Evolutionary conservation across 2,797 vertebrate species (phyloP).

Genomic region (Gymnoscopelus braueri): DNA sequence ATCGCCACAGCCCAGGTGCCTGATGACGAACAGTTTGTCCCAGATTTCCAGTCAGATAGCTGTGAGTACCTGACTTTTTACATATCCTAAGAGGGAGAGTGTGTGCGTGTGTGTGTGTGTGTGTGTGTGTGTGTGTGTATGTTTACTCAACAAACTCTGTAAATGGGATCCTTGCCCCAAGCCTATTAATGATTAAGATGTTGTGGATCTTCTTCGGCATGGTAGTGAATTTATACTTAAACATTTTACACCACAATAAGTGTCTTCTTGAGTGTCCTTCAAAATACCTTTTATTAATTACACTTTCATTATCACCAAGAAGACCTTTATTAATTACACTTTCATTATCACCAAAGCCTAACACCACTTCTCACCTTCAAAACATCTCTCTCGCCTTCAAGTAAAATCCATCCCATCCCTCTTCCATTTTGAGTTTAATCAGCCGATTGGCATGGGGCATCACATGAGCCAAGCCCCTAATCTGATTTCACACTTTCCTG

Average conservation of each 20-base stretch:
- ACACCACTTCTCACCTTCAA: constrained; percentile 13
- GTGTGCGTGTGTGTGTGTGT: constrained; percentile 4
- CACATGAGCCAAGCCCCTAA: constrained; percentile 80
- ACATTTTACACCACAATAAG: neutral
- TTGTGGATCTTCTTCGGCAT: neutral
- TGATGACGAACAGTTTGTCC: constrained; percentile 95
- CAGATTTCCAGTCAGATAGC: constrained; percentile 96
- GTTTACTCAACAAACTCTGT: neutral
- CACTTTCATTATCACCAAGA: neutral
- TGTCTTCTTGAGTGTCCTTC: neutral
- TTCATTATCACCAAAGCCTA: neutral
- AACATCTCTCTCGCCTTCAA: neutral
- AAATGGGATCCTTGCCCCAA: neutral
- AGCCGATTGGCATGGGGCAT: constrained; percentile 76
- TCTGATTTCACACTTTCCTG: constrained; percentile 82
- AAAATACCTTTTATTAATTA: constrained; percentile 1
- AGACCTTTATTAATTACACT: constrained; percentile 1
- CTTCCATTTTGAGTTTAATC: constrained; percentile 78
- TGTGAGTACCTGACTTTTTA: constrained; percentile 84
- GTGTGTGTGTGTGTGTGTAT: neutral
- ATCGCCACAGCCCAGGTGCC: constrained; percentile 89
- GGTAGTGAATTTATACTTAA: neutral
- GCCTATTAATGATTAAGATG: neutral
- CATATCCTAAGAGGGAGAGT: constrained; percentile 1
- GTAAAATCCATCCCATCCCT: constrained; percentile 4